These are phyloP conservation scores for Caenorhabditis sp. DNA, from an alignment of 2,888 invertebrate species.

Conservation along the genomic window DNA sequence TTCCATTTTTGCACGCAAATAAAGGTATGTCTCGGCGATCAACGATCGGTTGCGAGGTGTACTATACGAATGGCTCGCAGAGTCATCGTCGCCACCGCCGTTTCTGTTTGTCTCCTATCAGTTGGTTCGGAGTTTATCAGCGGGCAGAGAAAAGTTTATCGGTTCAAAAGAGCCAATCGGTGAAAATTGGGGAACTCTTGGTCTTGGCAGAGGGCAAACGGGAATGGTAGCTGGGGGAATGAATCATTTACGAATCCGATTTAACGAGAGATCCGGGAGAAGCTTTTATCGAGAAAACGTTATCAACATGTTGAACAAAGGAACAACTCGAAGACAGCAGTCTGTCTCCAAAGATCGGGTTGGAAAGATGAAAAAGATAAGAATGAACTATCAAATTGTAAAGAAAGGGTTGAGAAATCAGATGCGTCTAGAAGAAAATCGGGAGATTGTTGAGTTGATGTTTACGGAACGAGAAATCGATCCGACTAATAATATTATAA, in stretches of 20 bases:
- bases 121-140: constrained; percentile 36
- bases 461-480: no score
- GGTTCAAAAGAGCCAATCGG: constrained; percentile 17
- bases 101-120: constrained; percentile 27
- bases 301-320: neutral
- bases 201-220: constrained; percentile 25
- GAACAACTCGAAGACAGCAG: neutral
- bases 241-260: no score
- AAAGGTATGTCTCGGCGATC: constrained; percentile 27
- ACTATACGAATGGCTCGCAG: constrained; percentile 57
- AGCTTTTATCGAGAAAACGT: constrained; percentile 8
- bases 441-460: no score
- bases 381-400: no score
- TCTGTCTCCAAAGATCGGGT: neutral
- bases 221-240: neutral
- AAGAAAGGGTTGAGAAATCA: neutral
- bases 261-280: neutral
- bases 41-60: constrained; percentile 46
- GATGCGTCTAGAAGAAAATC: neutral
- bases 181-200: neutral
- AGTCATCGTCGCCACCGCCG: neutral
- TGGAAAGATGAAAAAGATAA: neutral
- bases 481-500: no score
- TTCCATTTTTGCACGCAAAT: constrained; percentile 45
- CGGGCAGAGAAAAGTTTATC: constrained; percentile 5